Percentiles rank a stretch among this genome's conserved stretches.
Evolutionary conservation across 2,888 invertebrate genomes (phyloP).

Genomic region (Agrilus cyanescens): DNA sequence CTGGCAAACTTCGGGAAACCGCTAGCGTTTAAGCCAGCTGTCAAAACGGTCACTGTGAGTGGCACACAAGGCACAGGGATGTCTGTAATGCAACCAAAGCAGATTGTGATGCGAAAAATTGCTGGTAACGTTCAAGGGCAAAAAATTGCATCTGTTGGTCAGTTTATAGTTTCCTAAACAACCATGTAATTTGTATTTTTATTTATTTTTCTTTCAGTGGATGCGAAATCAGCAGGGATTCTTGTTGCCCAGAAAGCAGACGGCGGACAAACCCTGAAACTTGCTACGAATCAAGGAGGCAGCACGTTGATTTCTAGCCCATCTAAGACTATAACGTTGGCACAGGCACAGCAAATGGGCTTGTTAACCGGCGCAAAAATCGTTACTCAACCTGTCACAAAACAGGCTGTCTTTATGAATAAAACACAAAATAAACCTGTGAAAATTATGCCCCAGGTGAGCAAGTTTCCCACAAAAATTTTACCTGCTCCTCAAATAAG

Average conservation of each 20-base stretch:
- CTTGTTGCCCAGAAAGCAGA: constrained; percentile 27
- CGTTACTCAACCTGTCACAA: constrained; percentile 36
- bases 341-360: constrained; percentile 53
- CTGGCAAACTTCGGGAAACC: constrained; percentile 30
- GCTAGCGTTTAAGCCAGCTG: constrained; percentile 27
- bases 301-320: constrained; percentile 28
- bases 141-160: constrained; percentile 11
- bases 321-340: constrained; percentile 51
- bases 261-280: constrained; percentile 8
- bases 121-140: constrained; percentile 11
- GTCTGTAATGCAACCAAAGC: constrained; percentile 26
- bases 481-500: constrained; percentile 47
- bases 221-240: constrained; percentile 13
- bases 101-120: constrained; percentile 33
- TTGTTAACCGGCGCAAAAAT: constrained; percentile 40
- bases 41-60: constrained; percentile 22
- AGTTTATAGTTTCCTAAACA: constrained; percentile 2
- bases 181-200: not conserved
- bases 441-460: constrained; percentile 29
- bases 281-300: constrained; percentile 18
- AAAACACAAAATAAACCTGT: constrained; percentile 29
- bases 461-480: constrained; percentile 61
- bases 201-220: not conserved
- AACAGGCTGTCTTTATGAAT: constrained; percentile 34
- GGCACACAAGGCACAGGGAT: constrained; percentile 18